These are phyloP conservation scores for Rhopilema esculentum DNA, from an alignment of 30 jellyfish, hydroid and myxozoan genomes.

Conservation along the genomic window DNA sequence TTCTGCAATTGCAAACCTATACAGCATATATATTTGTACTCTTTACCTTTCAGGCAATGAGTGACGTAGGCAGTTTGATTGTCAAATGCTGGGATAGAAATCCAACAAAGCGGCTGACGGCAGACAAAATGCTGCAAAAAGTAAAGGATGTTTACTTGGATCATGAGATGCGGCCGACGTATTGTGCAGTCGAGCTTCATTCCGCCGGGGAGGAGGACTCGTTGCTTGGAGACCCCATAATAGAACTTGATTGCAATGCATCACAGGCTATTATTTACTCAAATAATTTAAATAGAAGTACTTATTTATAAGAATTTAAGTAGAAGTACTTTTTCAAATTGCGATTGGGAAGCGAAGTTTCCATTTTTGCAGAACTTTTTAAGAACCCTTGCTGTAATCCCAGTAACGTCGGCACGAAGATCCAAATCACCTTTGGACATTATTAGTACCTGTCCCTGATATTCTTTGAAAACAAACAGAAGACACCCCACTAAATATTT, in stretches of 20 bases:
- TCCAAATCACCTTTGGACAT: too few relatives aligned
- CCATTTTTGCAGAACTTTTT: too few relatives aligned
- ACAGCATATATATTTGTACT: too few relatives aligned
- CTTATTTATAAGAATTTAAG: not conserved
- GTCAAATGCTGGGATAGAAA: slow-evolving; percentile 45
- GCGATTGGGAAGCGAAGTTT: too few relatives aligned
- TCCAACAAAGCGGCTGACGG: slow-evolving; percentile 27
- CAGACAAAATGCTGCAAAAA: slow-evolving; percentile 40
- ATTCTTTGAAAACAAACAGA: too few relatives aligned
- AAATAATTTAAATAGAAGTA: not conserved
- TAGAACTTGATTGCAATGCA: slow-evolving; percentile 19
- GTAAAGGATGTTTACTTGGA: slow-evolving; percentile 22
- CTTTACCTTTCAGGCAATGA: not conserved
- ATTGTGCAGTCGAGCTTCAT: not conserved
- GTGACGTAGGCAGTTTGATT: slow-evolving; percentile 24
- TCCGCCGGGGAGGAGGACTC: not conserved
- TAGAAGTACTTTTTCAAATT: too few relatives aligned
- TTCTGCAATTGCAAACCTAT: too few relatives aligned
- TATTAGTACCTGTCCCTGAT: too few relatives aligned
- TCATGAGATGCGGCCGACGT: slow-evolving; percentile 14
- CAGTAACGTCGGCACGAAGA: too few relatives aligned
- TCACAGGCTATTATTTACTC: not conserved
- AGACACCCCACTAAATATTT: too few relatives aligned
- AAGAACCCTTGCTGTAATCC: too few relatives aligned
- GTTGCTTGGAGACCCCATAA: not conserved